Base-by-base conservation (phyloP, 2,797 vertebrate species). In the Neoniphon sammara region DNA sequence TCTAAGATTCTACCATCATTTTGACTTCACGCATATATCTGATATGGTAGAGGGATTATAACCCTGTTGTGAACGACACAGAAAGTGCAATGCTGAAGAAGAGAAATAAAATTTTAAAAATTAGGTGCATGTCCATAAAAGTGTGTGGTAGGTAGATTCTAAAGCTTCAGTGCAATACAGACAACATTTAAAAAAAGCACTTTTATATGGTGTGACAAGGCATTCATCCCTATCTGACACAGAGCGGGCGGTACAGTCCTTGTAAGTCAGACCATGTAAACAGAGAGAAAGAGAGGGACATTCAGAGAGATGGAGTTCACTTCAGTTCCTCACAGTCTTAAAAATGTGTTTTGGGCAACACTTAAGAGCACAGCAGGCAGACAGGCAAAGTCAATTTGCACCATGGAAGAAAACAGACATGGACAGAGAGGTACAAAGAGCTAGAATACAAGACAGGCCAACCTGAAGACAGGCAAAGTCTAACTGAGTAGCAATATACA, bases 131-230 rank as follows among this genome's bases (percentile, higher is more conserved):
- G 72, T 78, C 56, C 66, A 77, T 55, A 53, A 73, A 77, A 20
- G 21, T 66, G 57, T 34, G 56, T 64, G 23, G 46, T 42, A 63
- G 64, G 73, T 73, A 64, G 60, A 74, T 56, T 82, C 78, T 75
- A 78, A 87, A 89, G 81, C 83, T 90, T 91, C 87, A 93, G 91
- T 93, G 92, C 91, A 91, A 88, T 74, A 88, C 71, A 87, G 84
- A 85, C 64, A 4, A 75, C 66, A 72, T 83, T 75, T 64, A 59
- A 18, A 80, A 90, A 70, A 80, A 91, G 77, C 83, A 87, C 86
- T 88, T 86, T 62, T n/a, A 58, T 73, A 71, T 39, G 53, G 67
- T 80, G 79, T 58, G 62, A 64, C 64, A 63, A 78, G 50, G 66
- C 68, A 46, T 73, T 78, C n/a, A n/a, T 49, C 61, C 73, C 56